These are phyloP conservation scores for Hipparchia sbordonii DNA, from an alignment of 2,888 invertebrate species.

Conservation along the genomic window DNA sequence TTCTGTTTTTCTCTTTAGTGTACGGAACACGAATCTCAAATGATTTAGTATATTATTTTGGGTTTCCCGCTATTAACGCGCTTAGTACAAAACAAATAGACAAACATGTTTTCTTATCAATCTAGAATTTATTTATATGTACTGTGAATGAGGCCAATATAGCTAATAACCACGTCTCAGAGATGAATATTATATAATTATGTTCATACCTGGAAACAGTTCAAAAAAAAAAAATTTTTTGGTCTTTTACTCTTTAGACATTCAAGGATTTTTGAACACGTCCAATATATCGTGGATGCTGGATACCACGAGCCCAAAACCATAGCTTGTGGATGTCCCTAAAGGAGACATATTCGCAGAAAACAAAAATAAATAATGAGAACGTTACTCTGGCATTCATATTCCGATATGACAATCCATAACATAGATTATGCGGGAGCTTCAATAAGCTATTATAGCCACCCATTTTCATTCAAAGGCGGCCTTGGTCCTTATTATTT, in stretches of 20 bases:
- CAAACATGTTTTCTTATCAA: not conserved
- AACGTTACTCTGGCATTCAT: not conserved
- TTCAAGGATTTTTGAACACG: too few relatives aligned
- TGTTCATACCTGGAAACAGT: too few relatives aligned
- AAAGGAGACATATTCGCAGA: too few relatives aligned
- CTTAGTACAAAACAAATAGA: not conserved
- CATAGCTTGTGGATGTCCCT: too few relatives aligned
- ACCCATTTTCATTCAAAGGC: not conserved
- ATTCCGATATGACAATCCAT: slow-evolving; percentile 1
- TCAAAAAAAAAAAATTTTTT: too few relatives aligned
- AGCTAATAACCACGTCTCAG: too few relatives aligned
- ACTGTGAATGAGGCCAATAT: too few relatives aligned
- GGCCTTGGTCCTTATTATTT: slow-evolving; percentile 9
- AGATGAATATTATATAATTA: too few relatives aligned
- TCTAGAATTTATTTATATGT: not conserved
- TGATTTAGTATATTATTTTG: not conserved
- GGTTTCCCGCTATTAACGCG: not conserved
- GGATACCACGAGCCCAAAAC: too few relatives aligned
- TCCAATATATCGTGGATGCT: too few relatives aligned
- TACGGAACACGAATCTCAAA: not conserved
- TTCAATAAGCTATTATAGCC: slow-evolving; percentile 1
- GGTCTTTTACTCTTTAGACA: too few relatives aligned
- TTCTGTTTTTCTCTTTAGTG: not conserved
- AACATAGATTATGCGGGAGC: not conserved
- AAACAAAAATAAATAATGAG: too few relatives aligned